Conservation (phyloP, 1,140 invertebrate species). For the Lycorma delicatula region DNA sequence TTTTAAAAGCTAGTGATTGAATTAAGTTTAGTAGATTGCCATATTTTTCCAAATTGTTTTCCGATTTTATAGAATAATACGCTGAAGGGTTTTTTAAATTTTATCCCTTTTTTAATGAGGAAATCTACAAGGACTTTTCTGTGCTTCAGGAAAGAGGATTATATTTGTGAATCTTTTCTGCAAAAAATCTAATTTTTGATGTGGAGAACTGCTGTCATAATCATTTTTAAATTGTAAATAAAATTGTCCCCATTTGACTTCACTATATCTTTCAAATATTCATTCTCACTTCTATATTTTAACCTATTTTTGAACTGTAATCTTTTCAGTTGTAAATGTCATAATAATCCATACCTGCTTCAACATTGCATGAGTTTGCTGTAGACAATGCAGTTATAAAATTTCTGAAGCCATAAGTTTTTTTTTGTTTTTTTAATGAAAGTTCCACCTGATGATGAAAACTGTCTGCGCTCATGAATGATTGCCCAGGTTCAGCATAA, state of each 20-base stretch:
- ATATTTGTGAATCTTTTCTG: not conserved
- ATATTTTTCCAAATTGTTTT: not conserved
- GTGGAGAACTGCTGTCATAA: not conserved
- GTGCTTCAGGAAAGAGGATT: not conserved
- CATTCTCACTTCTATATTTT: not conserved
- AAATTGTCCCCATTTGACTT: not conserved
- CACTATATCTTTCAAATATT: not conserved
- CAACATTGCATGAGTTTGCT: not conserved
- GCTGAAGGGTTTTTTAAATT: too few species aligned
- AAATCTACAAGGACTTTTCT: not conserved
- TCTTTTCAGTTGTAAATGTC: constrained; percentile 1
- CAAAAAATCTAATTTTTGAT: not conserved
- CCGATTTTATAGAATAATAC: not conserved
- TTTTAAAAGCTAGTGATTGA: too few species aligned
- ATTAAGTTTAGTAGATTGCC: too few species aligned
- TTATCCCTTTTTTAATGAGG: not conserved
- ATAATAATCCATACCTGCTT: not conserved
- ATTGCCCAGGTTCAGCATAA: constrained; percentile 31
- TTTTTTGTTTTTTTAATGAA: not conserved
- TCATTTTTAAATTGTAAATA: not conserved
- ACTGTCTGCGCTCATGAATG: constrained; percentile 32
- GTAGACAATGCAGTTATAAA: not conserved
- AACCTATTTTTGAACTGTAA: not conserved
- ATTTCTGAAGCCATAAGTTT: constrained; percentile 7
- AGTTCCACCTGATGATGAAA: constrained; percentile 27